These are phyloP conservation scores for Pyralis farinalis DNA, from an alignment of 2,888 invertebrate genomes.

Conservation along the genomic window DNA sequence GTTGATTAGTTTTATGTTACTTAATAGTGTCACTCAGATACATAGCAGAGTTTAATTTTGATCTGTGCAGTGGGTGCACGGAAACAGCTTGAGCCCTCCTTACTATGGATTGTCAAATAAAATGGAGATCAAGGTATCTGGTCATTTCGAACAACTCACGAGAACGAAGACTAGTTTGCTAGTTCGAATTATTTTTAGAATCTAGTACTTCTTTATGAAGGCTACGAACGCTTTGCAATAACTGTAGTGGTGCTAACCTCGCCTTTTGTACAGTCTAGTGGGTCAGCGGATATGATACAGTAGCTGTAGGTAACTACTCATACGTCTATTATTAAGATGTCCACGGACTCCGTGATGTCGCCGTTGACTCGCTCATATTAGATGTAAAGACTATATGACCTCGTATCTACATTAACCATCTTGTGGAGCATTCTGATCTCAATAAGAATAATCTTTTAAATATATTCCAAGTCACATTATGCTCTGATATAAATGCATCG, in stretches of 20 bases:
- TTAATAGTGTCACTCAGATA: too few species aligned
- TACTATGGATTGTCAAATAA: too few species aligned
- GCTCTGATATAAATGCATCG: too few species aligned
- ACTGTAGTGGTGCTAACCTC: conserved; percentile 22
- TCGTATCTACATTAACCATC: conserved; percentile 42
- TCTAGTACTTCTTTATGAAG: conserved; percentile 1
- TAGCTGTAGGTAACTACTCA: conserved; percentile 1
- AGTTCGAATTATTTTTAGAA: too few species aligned
- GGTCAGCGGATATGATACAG: conserved; percentile 34
- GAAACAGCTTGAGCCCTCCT: too few species aligned
- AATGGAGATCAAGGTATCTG: too few species aligned
- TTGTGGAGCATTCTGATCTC: conserved; percentile 24
- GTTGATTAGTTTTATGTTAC: too few species aligned
- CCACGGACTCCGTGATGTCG: conserved; percentile 28
- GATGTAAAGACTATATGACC: conserved; percentile 33
- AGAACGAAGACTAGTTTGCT: too few species aligned
- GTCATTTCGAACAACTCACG: too few species aligned
- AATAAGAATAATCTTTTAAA: conserved; percentile 13
- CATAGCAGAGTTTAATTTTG: too few species aligned
- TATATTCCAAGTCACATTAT: too few species aligned
- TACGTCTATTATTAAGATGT: conserved; percentile 39
- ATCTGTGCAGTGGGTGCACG: too few species aligned
- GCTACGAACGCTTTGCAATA: conserved; percentile 3
- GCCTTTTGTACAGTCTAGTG: conserved; percentile 27
- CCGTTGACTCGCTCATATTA: conserved; percentile 30